phyloP scores from a whole-genome alignment of 2,113 vertebrate species.

The Misgurnus anguillicaudatus region DNA sequence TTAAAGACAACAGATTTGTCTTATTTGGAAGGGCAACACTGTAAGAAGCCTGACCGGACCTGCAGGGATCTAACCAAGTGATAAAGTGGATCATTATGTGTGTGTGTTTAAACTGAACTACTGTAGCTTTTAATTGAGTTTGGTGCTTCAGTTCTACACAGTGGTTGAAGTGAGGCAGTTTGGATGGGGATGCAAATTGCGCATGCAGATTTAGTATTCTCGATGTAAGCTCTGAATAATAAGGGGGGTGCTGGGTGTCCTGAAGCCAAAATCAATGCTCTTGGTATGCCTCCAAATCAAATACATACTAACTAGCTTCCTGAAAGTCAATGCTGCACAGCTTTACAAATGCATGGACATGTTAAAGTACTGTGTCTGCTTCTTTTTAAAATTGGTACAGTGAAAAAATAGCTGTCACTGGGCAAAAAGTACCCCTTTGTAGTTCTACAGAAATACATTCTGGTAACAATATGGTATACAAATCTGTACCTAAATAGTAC shows the following conservation, averaged over 20 bases:
- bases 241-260: neutral
- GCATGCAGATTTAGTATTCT: constrained; percentile 13
- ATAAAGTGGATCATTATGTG: neutral
- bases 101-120: neutral
- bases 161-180: neutral
- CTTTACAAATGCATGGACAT: neutral
- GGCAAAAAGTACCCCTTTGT: too few species aligned
- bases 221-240: neutral
- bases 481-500: too few species aligned
- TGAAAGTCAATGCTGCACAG: constrained; percentile 19
- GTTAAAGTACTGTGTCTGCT: neutral
- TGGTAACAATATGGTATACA: too few species aligned
- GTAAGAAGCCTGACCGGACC: neutral
- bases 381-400: neutral
- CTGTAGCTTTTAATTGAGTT: neutral
- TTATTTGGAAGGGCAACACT: constrained; percentile 8
- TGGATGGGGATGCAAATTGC: neutral
- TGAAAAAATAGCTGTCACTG: too few species aligned
- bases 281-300: constrained; percentile 22
- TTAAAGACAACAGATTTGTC: constrained; percentile 25
- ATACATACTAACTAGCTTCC: constrained; percentile 14
- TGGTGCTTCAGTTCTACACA: neutral
- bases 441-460: too few species aligned
- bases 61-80: neutral
- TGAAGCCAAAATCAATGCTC: constrained; percentile 8